Evolutionary conservation across 2,888 invertebrate species (phyloP), one percentile per base, ranked within the genome.

Genomic region (Epistrophe eligans): DNA sequence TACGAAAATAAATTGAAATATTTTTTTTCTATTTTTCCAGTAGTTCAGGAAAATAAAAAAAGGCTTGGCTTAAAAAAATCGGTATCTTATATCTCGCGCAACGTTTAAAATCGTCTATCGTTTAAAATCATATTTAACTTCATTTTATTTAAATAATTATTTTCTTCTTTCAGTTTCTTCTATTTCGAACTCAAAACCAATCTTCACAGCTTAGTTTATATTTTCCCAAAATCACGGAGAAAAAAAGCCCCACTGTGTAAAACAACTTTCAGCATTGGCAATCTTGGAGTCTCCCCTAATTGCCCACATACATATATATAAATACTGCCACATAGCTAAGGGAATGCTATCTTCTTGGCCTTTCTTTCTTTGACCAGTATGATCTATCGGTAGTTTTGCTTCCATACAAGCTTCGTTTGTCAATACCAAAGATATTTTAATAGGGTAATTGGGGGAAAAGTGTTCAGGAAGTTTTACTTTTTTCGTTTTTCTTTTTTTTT

Each of bases 281-380:
- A 45, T 76, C 58, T 60, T 52, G 50, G 64, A 38, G 81, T 70
- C 67, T 77, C 77, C 72, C 82, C 81, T 85, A 77, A 85, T 85
- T 87, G 64, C 52, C 74, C 62, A 24, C n/a, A 62, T 24, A 24
- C n/a, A 62, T 24, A 40, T 55, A 77, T 62, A 81, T 57, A 40
- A 57, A 77, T 62, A 81, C 62, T 50, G 77, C 72, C 64, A 64
- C 77, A 77, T 73, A 77, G 73, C 48, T 72, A 24, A 52, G 45
- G 17, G 38, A 77, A 72, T 9, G 15, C 70, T 79, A 60, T 52
- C 52, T 58, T 72, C 43, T 32, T 74, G 28, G 11, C 4, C 9
- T 70, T 60, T 74, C 19, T 71, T 57, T 71, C 9, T 50, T 19
- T 64, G 15, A 58, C 57, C 66, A 70, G 40, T 40, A 72, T 67